These are phyloP conservation scores for Drosophila algonquin DNA, from an alignment of 2,888 invertebrate genomes.

Conservation along the genomic window DNA sequence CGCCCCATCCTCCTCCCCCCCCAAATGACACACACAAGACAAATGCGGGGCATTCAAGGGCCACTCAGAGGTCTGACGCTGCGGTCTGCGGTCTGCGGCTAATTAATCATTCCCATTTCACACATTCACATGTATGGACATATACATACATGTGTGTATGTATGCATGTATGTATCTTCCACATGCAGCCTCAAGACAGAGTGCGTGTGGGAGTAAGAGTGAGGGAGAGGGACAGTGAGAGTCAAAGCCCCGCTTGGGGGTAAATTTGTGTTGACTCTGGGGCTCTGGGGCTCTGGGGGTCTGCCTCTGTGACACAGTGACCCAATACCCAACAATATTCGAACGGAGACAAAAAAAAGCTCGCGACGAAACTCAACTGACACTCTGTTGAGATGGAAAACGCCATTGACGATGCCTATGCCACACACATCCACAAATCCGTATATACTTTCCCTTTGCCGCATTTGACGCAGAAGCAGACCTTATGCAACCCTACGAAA, in stretches of 20 bases:
- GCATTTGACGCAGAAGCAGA: constrained; percentile 31
- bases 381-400: constrained; percentile 10
- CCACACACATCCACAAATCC: background rate
- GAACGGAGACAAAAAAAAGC: constrained; percentile 38
- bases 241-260: constrained; percentile 9
- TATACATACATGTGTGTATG: background rate
- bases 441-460: constrained; percentile 51
- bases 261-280: constrained; percentile 45
- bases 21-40: constrained; percentile 9
- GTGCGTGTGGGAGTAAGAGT: constrained; percentile 11
- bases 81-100: constrained; percentile 63
- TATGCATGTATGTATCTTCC: background rate
- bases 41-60: constrained; percentile 20
- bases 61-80: constrained; percentile 54
- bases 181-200: constrained; percentile 1
- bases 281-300: background rate
- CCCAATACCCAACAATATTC: constrained; percentile 67
- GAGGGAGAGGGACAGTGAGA: constrained; percentile 11
- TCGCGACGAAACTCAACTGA: background rate
- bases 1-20: no score
- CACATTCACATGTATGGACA: background rate
- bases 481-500: constrained; percentile 52
- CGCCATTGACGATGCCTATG: background rate
- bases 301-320: constrained; percentile 57
- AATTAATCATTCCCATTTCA: constrained; percentile 70